Conservation (phyloP, 1,140 invertebrate genomes). For the Drosophila parabipectinata region DNA sequence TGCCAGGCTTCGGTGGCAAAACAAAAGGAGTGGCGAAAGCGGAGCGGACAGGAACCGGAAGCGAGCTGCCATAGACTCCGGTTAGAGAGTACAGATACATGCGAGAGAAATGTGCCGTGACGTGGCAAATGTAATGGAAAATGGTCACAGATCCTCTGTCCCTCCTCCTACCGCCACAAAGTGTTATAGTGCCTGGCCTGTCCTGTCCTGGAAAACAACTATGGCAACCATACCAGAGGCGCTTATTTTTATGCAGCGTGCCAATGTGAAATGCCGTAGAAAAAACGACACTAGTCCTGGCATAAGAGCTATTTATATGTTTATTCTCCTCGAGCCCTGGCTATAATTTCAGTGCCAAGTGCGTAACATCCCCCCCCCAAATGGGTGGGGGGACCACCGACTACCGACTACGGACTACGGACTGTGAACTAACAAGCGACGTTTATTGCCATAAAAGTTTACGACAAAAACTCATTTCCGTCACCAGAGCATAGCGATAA, state of each 20-base stretch:
- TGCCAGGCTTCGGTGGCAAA: neutral
- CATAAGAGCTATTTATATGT: slow-evolving; percentile 65
- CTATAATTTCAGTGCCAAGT: slow-evolving; percentile 71
- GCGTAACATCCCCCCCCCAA: slow-evolving; percentile 41
- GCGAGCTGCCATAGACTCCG: slow-evolving; percentile 60
- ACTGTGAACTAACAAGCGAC: slow-evolving; percentile 69
- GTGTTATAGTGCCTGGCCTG: slow-evolving; percentile 2
- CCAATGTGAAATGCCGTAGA: slow-evolving; percentile 57
- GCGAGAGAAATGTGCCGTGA: slow-evolving; percentile 76
- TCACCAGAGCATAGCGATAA: slow-evolving; percentile 73
- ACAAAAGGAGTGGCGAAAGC: slow-evolving; percentile 1
- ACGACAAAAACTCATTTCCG: slow-evolving; percentile 82
- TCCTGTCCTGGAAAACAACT: slow-evolving; percentile 23
- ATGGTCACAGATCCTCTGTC: slow-evolving; percentile 50
- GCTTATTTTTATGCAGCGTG: slow-evolving; percentile 72
- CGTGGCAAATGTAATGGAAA: slow-evolving; percentile 78
- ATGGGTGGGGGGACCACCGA: too few species aligned
- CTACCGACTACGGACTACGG: slow-evolving; percentile 1
- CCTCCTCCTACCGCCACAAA: neutral
- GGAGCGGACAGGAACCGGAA: slow-evolving; percentile 61
- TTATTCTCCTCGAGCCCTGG: slow-evolving; percentile 54
- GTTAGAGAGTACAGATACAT: slow-evolving; percentile 47
- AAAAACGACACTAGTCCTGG: slow-evolving; percentile 56
- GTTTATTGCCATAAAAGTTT: slow-evolving; percentile 82
- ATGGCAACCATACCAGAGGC: slow-evolving; percentile 40